Evolutionary conservation across 2,888 invertebrate species (phyloP).

Genomic region (Willowsia nigromaculata): DNA sequence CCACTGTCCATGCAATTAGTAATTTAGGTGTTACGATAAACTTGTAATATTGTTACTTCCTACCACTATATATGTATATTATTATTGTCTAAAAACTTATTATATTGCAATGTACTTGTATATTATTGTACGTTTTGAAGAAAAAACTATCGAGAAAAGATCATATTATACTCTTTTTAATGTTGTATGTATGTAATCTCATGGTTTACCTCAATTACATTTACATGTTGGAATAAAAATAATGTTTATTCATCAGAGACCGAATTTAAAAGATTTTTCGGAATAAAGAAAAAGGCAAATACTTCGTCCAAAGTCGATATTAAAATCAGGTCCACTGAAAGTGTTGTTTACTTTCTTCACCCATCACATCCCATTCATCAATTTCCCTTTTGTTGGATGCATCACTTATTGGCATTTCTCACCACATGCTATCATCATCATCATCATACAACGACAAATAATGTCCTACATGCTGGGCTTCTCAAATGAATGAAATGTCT

Average conservation of each 20-base stretch:
- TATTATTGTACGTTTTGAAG: slow-evolving; percentile 10
- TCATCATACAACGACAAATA: too few species aligned
- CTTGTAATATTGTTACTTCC: not conserved
- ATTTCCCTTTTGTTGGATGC: not conserved
- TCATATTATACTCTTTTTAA: slow-evolving; percentile 55
- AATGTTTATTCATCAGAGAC: slow-evolving; percentile 56
- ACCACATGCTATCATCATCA: too few species aligned
- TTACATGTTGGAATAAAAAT: slow-evolving; percentile 67
- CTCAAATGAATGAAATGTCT: too few species aligned
- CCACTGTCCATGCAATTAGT: slow-evolving; percentile 25
- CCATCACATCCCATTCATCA: not conserved
- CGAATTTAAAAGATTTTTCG: slow-evolving; percentile 54
- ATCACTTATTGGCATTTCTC: too few species aligned
- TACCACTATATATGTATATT: not conserved
- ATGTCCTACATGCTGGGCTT: too few species aligned
- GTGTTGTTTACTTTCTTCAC: not conserved
- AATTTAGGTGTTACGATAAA: not conserved
- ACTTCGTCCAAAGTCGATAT: slow-evolving; percentile 60
- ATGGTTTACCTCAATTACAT: slow-evolving; percentile 48
- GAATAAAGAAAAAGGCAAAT: slow-evolving; percentile 61
- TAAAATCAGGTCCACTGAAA: not conserved
- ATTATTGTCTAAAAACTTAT: not conserved
- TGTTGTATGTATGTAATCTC: slow-evolving; percentile 47
- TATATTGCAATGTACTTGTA: not conserved
- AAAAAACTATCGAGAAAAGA: slow-evolving; percentile 24